Base-by-base conservation (phyloP, 2,797 vertebrate genomes). In the Onychomys torridus region DNA sequence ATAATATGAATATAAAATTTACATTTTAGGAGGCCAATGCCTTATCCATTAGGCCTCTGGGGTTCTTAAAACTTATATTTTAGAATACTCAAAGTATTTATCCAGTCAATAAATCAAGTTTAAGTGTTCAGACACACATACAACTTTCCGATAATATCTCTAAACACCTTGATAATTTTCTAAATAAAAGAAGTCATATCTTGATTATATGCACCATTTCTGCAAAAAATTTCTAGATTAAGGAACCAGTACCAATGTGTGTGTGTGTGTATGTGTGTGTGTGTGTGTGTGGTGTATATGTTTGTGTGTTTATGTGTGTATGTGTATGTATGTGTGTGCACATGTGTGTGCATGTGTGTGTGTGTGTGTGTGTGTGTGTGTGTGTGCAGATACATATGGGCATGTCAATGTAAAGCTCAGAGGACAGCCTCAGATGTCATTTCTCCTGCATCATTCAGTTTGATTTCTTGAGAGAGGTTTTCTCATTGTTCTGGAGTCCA, bases 11-110 rank as follows among this genome's bases (percentile, higher is more conserved):
- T 34, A 88, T 59, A 93, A 78, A n/a, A n/a, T n/a, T n/a, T n/a
- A n/a, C n/a, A n/a, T n/a, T n/a, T 95, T 97, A 96, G 96, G 94
- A 97, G 84, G 95, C 92, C 97, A 98, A 86, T 95, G 95, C 97
- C 96, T 96, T 97, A 95, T 95, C 96, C 96, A 97, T 95, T 96
- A 97, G 96, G 96, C 96, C 97, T 96, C 96, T 52, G 90, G 90
- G 90, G 90, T 78, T 43, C n/a, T n/a, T n/a, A n/a, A n/a, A 17
- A 2, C 37, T 43, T 57, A 8, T 37, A 84, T 1, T 57, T 83
- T 76, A 75, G 10, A 32, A 81, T 61, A 46, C 16, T 65, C n/a
- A 69, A 95, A 71, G 46, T 65, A 49, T 69, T 12, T 61, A 32
- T 37, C 25, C 34, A 34, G 12, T 89, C 65, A 43, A 49, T 49